Evolutionary conservation across 2,888 invertebrate species (phyloP), one percentile per base, ranked within the genome.

Genomic region (Dysmachus trigonus): DNA sequence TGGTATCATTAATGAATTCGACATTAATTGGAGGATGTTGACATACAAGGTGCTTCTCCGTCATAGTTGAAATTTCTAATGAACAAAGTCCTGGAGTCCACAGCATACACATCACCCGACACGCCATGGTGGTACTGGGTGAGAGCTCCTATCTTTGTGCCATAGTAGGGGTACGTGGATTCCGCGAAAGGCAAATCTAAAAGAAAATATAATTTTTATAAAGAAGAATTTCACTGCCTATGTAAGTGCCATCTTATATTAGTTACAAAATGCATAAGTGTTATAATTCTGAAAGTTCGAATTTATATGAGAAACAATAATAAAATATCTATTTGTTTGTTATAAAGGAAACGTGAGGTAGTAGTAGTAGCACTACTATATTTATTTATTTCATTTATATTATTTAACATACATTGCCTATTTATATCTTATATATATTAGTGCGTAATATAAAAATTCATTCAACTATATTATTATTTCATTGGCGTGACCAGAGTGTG

Each of bases 61-160:
- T 98, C 98, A 91, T 98, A 98, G 88, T 95, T 96, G 92, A 98
- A 97, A 93, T 96, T 96, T 91, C 96, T 95, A 89, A 98, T 94
- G 93, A 96, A 97, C 86, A 98, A 92, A 82, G 98, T 98, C 90
- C 97, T 94, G 82, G 96, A 95, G 92, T 98, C 98, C 0, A 98
- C 97, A 5, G 97, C 97, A 92, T 94, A 98, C 85, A 98, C 96
- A 90, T 95, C 95, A 10, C 98, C 98, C 88, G 95, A 95, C 89
- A 97, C 97, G 89, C 95, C 96, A 92, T 97, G 97, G 92, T 97
- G 96, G 89, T 96, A 93, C 92, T 95, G 94, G 81, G 95, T 95
- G 89, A 97, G 94, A 90, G 95, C 93, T 86, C 97, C 97, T 88
- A 97, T 93, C 91, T 95, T 95, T 92, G 95, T 95, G 88, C 97